Percentiles rank a stretch among this genome's conserved stretches.
phyloP scores from a whole-genome alignment of 2,888 invertebrate genomes.

The Griposia aprilina region DNA sequence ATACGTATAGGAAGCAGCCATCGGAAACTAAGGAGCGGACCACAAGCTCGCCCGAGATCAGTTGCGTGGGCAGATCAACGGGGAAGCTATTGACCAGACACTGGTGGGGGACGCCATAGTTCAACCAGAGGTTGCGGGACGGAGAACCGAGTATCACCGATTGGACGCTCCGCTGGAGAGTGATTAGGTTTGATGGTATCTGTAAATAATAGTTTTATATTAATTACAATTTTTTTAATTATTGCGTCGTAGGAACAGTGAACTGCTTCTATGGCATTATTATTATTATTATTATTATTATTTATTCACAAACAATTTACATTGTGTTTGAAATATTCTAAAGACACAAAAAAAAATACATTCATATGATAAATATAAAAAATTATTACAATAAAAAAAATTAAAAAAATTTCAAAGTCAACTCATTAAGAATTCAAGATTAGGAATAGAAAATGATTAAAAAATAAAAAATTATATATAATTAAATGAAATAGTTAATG shows the following conservation, averaged over 20 bases:
- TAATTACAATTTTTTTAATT: too few relatives aligned
- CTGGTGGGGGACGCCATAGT: slow-evolving; percentile 95
- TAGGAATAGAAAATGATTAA: too few relatives aligned
- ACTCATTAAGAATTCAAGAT: too few relatives aligned
- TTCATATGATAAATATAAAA: too few relatives aligned
- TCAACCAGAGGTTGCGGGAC: slow-evolving; percentile 96
- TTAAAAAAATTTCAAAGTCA: too few relatives aligned
- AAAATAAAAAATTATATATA: too few relatives aligned
- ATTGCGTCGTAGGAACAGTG: not conserved
- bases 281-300: too few relatives aligned
- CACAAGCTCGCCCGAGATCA: slow-evolving; percentile 82
- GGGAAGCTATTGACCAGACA: slow-evolving; percentile 93
- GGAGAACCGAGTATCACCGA: slow-evolving; percentile 96
- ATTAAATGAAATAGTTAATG: too few relatives aligned
- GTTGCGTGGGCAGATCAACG: slow-evolving; percentile 83
- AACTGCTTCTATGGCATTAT: not conserved
- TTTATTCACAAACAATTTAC: too few relatives aligned
- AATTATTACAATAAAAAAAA: too few relatives aligned
- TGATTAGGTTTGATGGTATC: slow-evolving; percentile 96
- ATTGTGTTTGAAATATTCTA: too few relatives aligned
- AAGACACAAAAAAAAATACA: too few relatives aligned
- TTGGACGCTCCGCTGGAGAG: slow-evolving; percentile 96
- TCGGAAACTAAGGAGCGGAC: slow-evolving; percentile 95
- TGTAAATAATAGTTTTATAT: slow-evolving; percentile 74
- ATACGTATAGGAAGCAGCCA: slow-evolving; percentile 97